These are phyloP conservation scores for Acronicta aceris DNA, from an alignment of 2,888 invertebrate genomes.

Conservation along the genomic window DNA sequence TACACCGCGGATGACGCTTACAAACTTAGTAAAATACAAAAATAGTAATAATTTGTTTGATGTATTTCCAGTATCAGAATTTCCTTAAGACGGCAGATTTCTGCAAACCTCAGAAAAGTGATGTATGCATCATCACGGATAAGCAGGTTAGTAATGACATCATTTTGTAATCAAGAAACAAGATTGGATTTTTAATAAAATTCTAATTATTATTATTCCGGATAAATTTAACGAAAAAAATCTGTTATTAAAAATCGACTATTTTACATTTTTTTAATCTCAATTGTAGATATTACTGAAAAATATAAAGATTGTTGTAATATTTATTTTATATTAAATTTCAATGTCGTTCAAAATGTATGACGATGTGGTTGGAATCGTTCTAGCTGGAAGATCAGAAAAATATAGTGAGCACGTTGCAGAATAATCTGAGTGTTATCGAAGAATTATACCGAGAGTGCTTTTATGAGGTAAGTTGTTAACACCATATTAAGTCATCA, in stretches of 20 bases:
- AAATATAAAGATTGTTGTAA: too few species aligned
- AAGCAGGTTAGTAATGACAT: constrained; percentile 58
- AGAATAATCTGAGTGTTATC: constrained; percentile 76
- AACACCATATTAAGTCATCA: neutral
- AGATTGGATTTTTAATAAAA: too few species aligned
- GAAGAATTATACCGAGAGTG: constrained; percentile 82
- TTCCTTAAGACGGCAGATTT: constrained; percentile 57
- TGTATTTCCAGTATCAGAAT: constrained; percentile 56
- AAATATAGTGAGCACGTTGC: constrained; percentile 69
- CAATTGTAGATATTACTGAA: too few species aligned
- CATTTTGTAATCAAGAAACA: neutral
- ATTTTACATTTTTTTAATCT: too few species aligned
- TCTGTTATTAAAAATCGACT: too few species aligned
- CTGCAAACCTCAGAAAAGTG: constrained; percentile 58
- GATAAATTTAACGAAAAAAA: too few species aligned
- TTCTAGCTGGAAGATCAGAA: constrained; percentile 70
- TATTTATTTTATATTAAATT: too few species aligned
- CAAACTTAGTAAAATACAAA: too few species aligned
- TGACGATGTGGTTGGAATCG: constrained; percentile 14
- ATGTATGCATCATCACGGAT: constrained; percentile 63
- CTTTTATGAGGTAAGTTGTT: constrained; percentile 80
- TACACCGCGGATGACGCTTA: too few species aligned
- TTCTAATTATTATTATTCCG: too few species aligned
- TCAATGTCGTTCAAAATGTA: neutral
- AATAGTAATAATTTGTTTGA: neutral